Evolutionary conservation across 2,113 vertebrate species (phyloP).

Genomic region (Chaetops frenatus): DNA sequence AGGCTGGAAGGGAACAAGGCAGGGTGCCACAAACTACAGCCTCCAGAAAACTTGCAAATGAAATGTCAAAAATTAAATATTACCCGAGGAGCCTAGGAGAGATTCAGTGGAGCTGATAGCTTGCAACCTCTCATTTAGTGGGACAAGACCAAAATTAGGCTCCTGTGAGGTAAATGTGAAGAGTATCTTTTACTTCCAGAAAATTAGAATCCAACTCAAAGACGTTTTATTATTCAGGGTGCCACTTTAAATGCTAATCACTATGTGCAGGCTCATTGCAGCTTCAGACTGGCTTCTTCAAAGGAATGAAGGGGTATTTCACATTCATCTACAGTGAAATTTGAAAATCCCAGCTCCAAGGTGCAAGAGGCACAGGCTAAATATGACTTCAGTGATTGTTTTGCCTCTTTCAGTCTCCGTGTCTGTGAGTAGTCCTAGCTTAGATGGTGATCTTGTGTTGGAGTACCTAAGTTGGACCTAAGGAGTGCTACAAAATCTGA

Average conservation of each 20-base stretch:
- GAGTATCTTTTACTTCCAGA: not conserved
- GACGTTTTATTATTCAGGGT: constrained; percentile 2
- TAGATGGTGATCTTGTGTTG: not conserved
- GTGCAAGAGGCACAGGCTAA: not conserved
- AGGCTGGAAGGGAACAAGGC: not conserved
- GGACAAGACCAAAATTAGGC: not conserved
- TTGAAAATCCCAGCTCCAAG: not conserved
- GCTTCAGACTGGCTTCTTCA: constrained; percentile 3
- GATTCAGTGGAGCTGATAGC: not conserved
- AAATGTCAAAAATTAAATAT: not conserved
- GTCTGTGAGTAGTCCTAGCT: not conserved
- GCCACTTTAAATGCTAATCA: constrained; percentile 22
- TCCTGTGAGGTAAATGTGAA: not conserved
- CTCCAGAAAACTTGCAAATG: not conserved
- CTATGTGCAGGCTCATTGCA: constrained; percentile 20
- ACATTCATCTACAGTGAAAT: not conserved
- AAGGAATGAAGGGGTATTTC: not conserved
- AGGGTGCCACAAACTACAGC: not conserved
- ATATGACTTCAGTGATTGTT: not conserved
- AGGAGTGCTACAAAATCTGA: not conserved
- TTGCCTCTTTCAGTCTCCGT: not conserved
- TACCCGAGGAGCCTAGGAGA: not conserved
- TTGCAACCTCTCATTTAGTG: not conserved
- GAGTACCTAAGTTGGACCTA: not conserved
- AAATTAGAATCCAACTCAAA: not conserved